Evolutionary conservation across 2,888 invertebrate species (phyloP), one percentile per base, ranked within the genome.

Genomic region (Drosophila recens): DNA sequence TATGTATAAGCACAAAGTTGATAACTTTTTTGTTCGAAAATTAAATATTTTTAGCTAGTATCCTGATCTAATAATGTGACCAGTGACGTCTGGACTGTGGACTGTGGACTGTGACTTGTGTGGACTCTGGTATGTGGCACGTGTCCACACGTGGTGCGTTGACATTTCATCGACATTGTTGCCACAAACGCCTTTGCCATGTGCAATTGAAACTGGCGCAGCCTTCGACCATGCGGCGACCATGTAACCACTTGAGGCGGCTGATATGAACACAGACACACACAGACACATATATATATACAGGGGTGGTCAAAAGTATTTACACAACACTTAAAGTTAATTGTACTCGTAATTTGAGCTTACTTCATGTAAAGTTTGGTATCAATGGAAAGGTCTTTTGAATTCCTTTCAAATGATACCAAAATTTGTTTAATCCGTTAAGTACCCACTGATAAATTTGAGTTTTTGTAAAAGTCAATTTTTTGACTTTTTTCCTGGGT

Each of bases 171-270:
- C 81, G 70, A 78, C 71, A 72, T 71, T 68, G 77, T 61, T 68
- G 54, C 49, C 52, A 45, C 68, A 53, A 58, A 23, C 46, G 64
- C 46, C 46, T 67, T 67, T 67, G 49, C 49, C 48, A 53, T 65
- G 64, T 67, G 72, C 72, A 48, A 38, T 45, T 54, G 56, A 72
- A 83, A 76, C 69, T 79, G 72, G 85, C 79, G 70, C 82, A 83
- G 85, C 87, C 83, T 84, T 82, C 79, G 87, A 79, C 78, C 74
- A 69, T 73, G 74, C 53, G 59, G 27, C 69, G 74, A 71, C 81
- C 87, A 87, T 84, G 83, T 70, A 87, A 74, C 80, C 78, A 84
- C 84, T 84, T 82, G 72, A 84, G 69, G 72, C 54, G 59, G 58
- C 84, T 87, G 83, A 84, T 85, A 82, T 58, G 59, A 73, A 56